Percentiles rank a stretch among this genome's conserved stretches.
Evolutionary conservation across 2,113 vertebrate genomes (phyloP).

Genomic region (Trogon surrucura): DNA sequence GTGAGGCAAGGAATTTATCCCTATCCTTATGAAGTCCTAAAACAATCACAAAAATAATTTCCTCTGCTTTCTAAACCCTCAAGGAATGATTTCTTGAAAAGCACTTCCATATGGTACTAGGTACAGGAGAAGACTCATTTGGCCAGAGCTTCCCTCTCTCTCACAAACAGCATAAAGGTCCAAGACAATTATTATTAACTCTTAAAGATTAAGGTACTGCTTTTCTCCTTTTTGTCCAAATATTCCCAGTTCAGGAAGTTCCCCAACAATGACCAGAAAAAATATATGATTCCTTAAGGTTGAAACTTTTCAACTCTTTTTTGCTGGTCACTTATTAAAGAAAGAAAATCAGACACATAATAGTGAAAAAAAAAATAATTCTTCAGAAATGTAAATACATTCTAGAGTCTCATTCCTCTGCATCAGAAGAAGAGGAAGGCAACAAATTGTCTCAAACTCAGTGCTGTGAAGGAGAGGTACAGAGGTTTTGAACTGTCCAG

Average conservation of each 20-base stretch:
- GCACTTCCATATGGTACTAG: constrained; percentile 76
- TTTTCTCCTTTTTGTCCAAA: constrained; percentile 7
- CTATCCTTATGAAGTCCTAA: constrained; percentile 64
- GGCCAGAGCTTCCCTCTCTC: constrained; percentile 25
- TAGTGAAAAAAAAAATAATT: background rate
- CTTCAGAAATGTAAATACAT: background rate
- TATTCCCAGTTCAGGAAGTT: constrained; percentile 36
- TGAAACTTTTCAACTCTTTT: background rate
- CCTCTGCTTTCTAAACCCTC: constrained; percentile 62
- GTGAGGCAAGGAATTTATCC: constrained; percentile 56
- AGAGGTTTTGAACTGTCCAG: background rate
- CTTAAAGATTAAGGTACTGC: constrained; percentile 28
- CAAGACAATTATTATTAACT: constrained; percentile 9
- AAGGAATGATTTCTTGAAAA: constrained; percentile 72
- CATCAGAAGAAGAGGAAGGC: background rate
- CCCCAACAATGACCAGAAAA: background rate
- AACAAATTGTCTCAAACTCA: background rate
- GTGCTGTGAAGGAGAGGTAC: background rate
- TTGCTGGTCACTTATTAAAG: background rate
- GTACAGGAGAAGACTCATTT: constrained; percentile 60
- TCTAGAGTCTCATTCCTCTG: background rate
- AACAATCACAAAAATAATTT: constrained; percentile 73
- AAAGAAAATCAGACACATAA: background rate
- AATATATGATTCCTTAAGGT: background rate
- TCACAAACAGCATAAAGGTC: constrained; percentile 33